Evolutionary conservation across 2,888 invertebrate genomes (phyloP).

Genomic region (Drosophila formosana): DNA sequence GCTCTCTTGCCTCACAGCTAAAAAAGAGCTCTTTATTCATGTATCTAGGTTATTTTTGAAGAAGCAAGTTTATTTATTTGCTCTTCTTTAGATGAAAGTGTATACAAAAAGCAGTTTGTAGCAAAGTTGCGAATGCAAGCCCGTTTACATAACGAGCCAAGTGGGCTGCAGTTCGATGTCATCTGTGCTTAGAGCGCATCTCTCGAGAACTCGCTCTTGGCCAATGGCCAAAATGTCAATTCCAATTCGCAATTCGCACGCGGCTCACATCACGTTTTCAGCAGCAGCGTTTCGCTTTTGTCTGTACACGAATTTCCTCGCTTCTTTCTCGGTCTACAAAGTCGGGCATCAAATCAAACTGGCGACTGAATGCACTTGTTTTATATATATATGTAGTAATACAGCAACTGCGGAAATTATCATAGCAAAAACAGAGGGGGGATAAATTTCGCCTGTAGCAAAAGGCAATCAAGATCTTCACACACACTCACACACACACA

Average conservation of each 20-base stretch:
- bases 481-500: constrained; percentile 36
- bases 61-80: too few relatives aligned
- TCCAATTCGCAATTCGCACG: constrained; percentile 73
- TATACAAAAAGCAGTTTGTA: too few relatives aligned
- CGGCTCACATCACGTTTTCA: constrained; percentile 59
- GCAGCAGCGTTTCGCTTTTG: background rate
- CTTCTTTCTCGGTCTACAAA: constrained; percentile 6
- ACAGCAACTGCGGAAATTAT: constrained; percentile 72
- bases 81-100: too few relatives aligned
- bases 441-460: constrained; percentile 65
- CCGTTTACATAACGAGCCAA: constrained; percentile 33
- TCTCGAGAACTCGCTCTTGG: constrained; percentile 60
- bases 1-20: too few relatives aligned
- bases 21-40: too few relatives aligned
- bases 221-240: constrained; percentile 84
- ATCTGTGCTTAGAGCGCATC: constrained; percentile 18
- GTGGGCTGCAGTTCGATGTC: constrained; percentile 11
- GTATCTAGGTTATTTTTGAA: too few relatives aligned
- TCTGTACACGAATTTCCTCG: constrained; percentile 6
- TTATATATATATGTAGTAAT: constrained; percentile 60
- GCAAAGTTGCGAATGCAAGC: background rate
- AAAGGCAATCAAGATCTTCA: constrained; percentile 77
- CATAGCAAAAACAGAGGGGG: constrained; percentile 55
- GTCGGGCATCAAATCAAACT: constrained; percentile 66
- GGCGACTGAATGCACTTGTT: constrained; percentile 67